A percentile compares a stretch with the other conserved stretches of the same genome.
Conservation (phyloP, 2,113 vertebrate genomes). For the Poeciliopsis turrubarensis region DNA sequence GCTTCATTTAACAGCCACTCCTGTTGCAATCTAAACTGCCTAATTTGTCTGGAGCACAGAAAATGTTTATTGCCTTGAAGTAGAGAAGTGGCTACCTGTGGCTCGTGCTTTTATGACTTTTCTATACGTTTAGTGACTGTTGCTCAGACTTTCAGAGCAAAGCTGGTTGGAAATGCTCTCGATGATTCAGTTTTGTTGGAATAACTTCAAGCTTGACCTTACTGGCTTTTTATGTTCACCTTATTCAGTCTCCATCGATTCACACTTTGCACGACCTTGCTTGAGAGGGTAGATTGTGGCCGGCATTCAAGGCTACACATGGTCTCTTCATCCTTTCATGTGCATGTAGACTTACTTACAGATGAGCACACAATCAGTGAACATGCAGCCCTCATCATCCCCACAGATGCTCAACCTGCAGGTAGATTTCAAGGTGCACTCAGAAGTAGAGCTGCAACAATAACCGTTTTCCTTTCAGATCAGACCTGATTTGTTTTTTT, state of each 20-base stretch:
- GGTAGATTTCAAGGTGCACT: slow-evolving; percentile 25
- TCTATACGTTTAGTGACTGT: slow-evolving; percentile 10
- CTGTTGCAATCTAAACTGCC: not conserved
- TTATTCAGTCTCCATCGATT: slow-evolving; percentile 64
- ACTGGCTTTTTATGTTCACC: slow-evolving; percentile 32
- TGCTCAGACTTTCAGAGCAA: not conserved
- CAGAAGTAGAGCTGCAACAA: not conserved
- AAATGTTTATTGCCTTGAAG: slow-evolving; percentile 8
- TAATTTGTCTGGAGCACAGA: slow-evolving; percentile 29
- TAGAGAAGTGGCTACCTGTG: slow-evolving; percentile 50
- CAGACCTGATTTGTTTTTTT: no score
- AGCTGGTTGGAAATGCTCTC: not conserved
- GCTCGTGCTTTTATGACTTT: slow-evolving; percentile 20
- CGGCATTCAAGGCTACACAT: slow-evolving; percentile 37
- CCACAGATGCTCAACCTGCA: slow-evolving; percentile 36
- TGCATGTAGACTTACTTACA: slow-evolving; percentile 45
- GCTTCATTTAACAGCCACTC: slow-evolving; percentile 6
- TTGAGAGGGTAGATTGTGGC: slow-evolving; percentile 53
- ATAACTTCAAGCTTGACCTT: slow-evolving; percentile 16
- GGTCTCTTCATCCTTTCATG: slow-evolving; percentile 44
- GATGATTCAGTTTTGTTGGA: slow-evolving; percentile 5
- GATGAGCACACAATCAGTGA: slow-evolving; percentile 34
- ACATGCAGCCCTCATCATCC: not conserved
- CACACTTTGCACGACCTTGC: slow-evolving; percentile 70
- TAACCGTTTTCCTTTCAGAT: not conserved